Percentiles rank a stretch among this genome's conserved stretches.
Evolutionary conservation across 2,113 vertebrate species (phyloP).

Genomic region (Steatornis caripensis): DNA sequence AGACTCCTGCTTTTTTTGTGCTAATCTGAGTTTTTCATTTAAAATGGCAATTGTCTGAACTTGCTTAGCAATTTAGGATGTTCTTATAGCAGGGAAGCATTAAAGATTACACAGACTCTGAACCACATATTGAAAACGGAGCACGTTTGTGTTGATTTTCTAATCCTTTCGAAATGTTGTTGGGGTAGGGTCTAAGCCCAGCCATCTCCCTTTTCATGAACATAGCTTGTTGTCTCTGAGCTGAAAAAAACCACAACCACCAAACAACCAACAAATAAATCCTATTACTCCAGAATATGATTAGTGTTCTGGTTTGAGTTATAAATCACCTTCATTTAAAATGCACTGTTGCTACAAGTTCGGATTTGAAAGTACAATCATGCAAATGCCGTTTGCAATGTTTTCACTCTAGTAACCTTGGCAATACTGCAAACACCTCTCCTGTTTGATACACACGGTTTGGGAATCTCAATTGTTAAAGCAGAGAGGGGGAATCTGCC

Average conservation of each 20-base stretch:
- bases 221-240: slow-evolving; percentile 13
- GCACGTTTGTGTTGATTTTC: not conserved
- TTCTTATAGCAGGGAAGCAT: slow-evolving; percentile 1
- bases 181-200: slow-evolving; percentile 14
- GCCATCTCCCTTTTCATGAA: slow-evolving; percentile 5
- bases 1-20: not conserved
- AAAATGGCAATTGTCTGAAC: slow-evolving; percentile 47
- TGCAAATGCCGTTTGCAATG: slow-evolving; percentile 65
- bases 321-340: slow-evolving; percentile 69
- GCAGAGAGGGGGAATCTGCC: not conserved
- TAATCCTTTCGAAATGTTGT: slow-evolving; percentile 45
- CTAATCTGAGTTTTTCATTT: slow-evolving; percentile 34
- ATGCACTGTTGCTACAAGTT: slow-evolving; percentile 68
- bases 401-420: slow-evolving; percentile 68
- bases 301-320: slow-evolving; percentile 63
- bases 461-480: slow-evolving; percentile 32
- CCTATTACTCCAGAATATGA: slow-evolving; percentile 64
- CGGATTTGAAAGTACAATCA: slow-evolving; percentile 67
- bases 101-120: not conserved
- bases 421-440: slow-evolving; percentile 64
- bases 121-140: not conserved
- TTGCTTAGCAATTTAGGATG: slow-evolving; percentile 26
- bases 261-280: slow-evolving; percentile 59
- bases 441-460: slow-evolving; percentile 51
- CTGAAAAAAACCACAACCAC: slow-evolving; percentile 35